These are phyloP conservation scores for Caenorhabditis parvicauda DNA, from an alignment of 2,888 invertebrate species.

Conservation along the genomic window DNA sequence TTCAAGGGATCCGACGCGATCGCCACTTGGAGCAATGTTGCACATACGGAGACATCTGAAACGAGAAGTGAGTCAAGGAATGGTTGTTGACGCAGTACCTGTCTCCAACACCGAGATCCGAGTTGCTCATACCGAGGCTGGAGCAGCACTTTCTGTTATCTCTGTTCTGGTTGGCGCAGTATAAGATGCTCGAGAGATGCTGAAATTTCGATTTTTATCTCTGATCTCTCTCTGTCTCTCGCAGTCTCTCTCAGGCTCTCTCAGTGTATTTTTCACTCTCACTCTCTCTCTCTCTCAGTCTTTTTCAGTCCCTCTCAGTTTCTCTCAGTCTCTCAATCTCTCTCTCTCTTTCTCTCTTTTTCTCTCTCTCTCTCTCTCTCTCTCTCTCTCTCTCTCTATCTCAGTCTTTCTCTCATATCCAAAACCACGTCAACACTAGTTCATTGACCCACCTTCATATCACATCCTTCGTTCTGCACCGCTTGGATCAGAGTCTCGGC, in stretches of 20 bases:
- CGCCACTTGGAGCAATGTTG: slow-evolving; percentile 48
- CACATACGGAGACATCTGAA: slow-evolving; percentile 57
- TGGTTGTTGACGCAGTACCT: slow-evolving; percentile 16
- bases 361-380: too few species aligned
- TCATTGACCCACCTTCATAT: slow-evolving; percentile 36
- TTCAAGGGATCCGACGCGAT: slow-evolving; percentile 45
- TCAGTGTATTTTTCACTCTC: too few species aligned
- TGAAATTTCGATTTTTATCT: slow-evolving; percentile 10
- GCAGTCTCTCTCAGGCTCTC: not conserved
- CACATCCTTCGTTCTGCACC: slow-evolving; percentile 45
- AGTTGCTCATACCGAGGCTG: slow-evolving; percentile 48
- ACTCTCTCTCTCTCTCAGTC: too few species aligned
- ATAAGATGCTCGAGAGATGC: slow-evolving; percentile 49
- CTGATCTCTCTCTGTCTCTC: not conserved
- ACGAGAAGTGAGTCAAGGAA: not conserved
- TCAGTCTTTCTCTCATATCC: too few species aligned
- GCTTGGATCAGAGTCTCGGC: slow-evolving; percentile 53
- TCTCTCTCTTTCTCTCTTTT: too few species aligned
- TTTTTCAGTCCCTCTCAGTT: too few species aligned
- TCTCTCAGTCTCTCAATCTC: too few species aligned
- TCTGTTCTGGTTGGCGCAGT: slow-evolving; percentile 59
- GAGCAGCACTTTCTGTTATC: slow-evolving; percentile 59
- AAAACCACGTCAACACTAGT: too few species aligned
- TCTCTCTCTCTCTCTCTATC: too few species aligned
- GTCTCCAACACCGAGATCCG: slow-evolving; percentile 54